Base-by-base conservation (phyloP, 2,113 vertebrate genomes). In the Macquaria ambigua region DNA sequence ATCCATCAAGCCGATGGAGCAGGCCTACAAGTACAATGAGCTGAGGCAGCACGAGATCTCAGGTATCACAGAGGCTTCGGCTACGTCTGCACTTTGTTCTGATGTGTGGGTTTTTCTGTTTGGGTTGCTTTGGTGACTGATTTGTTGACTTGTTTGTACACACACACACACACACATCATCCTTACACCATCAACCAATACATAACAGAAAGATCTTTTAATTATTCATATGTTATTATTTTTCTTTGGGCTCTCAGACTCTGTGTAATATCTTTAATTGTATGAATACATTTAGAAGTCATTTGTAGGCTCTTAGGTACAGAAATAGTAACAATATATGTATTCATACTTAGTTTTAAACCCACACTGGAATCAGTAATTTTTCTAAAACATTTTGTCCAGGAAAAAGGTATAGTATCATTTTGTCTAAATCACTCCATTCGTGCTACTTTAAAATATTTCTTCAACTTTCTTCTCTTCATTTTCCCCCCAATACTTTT, bases 21-120 rank as follows among this genome's bases (percentile, higher is more conserved):
- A 98, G 92, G 98, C 97, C 75, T 99, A 98, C 94, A 99, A 97
- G 92, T 99, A 99, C 96, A 99, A 98, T 0, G 98, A 99, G 91
- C 96, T 99, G 88, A 96, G 98, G 87, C 98, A 99, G 92, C 98
- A 99, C 0, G 98, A 99, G 94, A 98, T 99, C 94, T 98, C 98
- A 96, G 98, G 98, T 99, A 97, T 14, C 39, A 11, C 43, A 8
- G 16, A 28, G 39, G 71, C 74, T 25, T 74, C 0, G 1, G 28
- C 48, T 67, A 15, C 16, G 6, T 66, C 55, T 72, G 66, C 46
- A 61, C 28, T 55, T 76, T 89, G 76, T 72, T 61, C 50, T 74
- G 77, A 85, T 74, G 73, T 82, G 80, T 89, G 85, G 61, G 52
- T 31, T 84, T 74, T 77, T 67, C 18, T 67, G 67, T 86, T 84